Conservation (phyloP, 2,797 vertebrate genomes). For the Erpetoichthys calabaricus region DNA sequence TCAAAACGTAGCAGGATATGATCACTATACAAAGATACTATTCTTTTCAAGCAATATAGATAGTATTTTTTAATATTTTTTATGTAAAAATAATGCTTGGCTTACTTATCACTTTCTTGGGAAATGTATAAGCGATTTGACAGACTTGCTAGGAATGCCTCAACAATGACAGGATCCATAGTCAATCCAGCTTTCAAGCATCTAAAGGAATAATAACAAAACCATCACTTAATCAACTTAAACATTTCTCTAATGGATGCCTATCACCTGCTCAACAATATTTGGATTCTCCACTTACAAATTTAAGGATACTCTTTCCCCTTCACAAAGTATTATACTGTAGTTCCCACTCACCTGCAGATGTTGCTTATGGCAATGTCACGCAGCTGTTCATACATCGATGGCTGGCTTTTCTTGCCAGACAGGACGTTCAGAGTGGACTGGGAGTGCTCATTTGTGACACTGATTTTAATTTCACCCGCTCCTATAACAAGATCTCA, state of each 20-base stretch:
- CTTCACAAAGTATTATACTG: not conserved
- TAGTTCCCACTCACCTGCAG: slow-evolving; percentile 63
- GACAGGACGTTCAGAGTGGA: slow-evolving; percentile 67
- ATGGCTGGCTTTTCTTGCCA: slow-evolving; percentile 73
- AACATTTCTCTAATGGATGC: not conserved
- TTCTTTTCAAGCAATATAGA: too few relatives aligned
- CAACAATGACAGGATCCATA: slow-evolving; percentile 83
- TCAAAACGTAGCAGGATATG: too few relatives aligned
- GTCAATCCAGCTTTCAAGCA: slow-evolving; percentile 86
- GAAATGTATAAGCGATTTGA: slow-evolving; percentile 96
- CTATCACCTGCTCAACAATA: not conserved
- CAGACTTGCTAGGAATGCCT: slow-evolving; percentile 89
- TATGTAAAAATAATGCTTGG: slow-evolving; percentile 2
- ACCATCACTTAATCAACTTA: not conserved
- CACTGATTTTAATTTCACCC: slow-evolving; percentile 92
- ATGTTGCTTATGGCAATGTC: slow-evolving; percentile 96
- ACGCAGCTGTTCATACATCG: slow-evolving; percentile 94
- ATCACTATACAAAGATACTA: too few relatives aligned
- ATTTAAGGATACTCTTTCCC: not conserved
- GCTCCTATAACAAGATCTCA: slow-evolving; percentile 35
- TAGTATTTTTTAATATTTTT: too few relatives aligned
- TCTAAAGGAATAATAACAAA: slow-evolving; percentile 36
- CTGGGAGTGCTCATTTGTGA: slow-evolving; percentile 88
- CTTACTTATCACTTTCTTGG: slow-evolving; percentile 93
- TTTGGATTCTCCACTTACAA: not conserved